Evolutionary conservation across 2,888 invertebrate species (phyloP), one percentile per base, ranked within the genome.

Genomic region (Netelia inedita): DNA sequence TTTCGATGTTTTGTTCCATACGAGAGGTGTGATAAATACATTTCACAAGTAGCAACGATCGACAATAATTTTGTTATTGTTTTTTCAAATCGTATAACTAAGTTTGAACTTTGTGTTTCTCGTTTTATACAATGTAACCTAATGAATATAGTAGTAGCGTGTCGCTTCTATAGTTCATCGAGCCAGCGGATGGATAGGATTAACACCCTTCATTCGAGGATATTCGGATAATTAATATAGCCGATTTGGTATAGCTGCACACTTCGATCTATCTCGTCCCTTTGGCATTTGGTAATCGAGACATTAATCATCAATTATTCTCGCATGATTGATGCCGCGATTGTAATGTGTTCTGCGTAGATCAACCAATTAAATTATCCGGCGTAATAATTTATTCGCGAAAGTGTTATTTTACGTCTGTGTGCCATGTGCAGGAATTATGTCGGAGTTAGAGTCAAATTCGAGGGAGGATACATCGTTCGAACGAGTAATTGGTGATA

Each of bases 241-340:
- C 14, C 35, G 14, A 35, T 9, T 14, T 23, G 23, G 23, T 35
- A 28, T 21, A 43, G 14, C 66, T 11, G 6, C 14, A 21, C 19
- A 14, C 1, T 41, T 19, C 21, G 11, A 43, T 43, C 21, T 66
- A 43, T 66, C 21, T 43, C 41, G 46, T 14, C 66, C 19, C 21
- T 21, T 43, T 66, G 41, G 19, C 8, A 66, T 19, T 46, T 1
- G 41, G 19, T 23, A 21, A 46, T 66, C 43, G 14, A 46, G 23
- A 43, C 19, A 66, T 66, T 46, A 66, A 66, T 66, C 46, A 66
- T 66, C 66, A 43, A 66, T 43, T 66, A 66, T 43, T 46, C 19
- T 19, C 61, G 61, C 19, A n/a, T 68, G 68, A 14, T 14, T 46
- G 46, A 46, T 46, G 46, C 14, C 14, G 11, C 11, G 46, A 46